Percentiles rank a stretch among this genome's conserved stretches.
Evolutionary conservation across 2,888 invertebrate species (phyloP).

Genomic region (Girardia tigrina): DNA sequence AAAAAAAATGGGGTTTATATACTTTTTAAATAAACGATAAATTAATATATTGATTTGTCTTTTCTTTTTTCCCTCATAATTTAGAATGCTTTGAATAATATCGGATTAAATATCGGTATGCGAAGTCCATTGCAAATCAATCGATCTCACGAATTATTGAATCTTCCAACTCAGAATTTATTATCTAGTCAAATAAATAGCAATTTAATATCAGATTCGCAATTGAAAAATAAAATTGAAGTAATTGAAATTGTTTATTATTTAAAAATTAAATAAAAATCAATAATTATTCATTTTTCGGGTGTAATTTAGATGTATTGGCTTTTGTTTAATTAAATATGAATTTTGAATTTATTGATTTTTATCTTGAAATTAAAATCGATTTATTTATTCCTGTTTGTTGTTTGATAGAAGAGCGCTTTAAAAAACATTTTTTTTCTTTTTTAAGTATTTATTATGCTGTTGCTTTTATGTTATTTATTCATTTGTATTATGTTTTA

Average conservation of each 20-base stretch:
- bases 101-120: neutral
- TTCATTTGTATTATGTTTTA: neutral
- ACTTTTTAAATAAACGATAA: no score
- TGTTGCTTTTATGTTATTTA: constrained; percentile 11
- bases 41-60: no score
- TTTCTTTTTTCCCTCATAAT: no score
- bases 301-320: neutral
- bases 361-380: no score
- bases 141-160: neutral
- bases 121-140: neutral
- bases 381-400: no score
- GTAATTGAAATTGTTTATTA: neutral
- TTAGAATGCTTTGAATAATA: neutral
- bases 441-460: neutral
- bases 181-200: neutral
- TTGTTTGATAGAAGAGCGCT: no score
- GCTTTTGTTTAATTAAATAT: neutral
- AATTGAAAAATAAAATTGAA: neutral
- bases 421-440: no score
- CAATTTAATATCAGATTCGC: neutral
- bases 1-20: no score
- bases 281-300: neutral
- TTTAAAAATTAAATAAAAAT: neutral
- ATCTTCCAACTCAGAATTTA: constrained; percentile 1
- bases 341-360: neutral